phyloP scores from a whole-genome alignment of 2,888 invertebrate genomes.

The Troilus luridus region DNA sequence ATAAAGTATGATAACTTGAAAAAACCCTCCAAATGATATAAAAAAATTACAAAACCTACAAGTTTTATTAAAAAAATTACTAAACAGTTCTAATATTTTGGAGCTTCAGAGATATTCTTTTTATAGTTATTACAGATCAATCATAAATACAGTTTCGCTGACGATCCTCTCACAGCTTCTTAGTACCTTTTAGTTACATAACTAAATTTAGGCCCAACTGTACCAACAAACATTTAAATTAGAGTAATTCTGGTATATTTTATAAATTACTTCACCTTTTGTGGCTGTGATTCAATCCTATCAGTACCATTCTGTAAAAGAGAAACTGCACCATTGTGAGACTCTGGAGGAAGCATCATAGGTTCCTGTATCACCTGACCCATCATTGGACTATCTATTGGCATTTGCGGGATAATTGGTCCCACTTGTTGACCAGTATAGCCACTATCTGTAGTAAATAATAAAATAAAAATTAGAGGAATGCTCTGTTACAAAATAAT shows the following conservation, averaged over 20 bases:
- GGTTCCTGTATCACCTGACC: conserved; percentile 58
- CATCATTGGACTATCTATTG: conserved; percentile 59
- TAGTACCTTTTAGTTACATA: too few species aligned
- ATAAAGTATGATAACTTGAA: too few species aligned
- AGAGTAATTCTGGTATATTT: background rate
- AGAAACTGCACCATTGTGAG: background rate
- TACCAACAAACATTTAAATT: background rate
- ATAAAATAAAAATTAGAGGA: background rate
- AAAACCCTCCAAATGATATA: background rate
- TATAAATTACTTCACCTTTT: conserved; percentile 48
- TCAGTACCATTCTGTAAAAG: conserved; percentile 48
- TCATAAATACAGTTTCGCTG: background rate
- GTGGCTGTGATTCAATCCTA: conserved; percentile 55
- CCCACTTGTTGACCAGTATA: conserved; percentile 50
- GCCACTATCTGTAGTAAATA: conserved; percentile 13
- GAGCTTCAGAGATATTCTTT: background rate
- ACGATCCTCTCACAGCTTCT: too few species aligned
- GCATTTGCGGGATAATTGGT: conserved; percentile 50
- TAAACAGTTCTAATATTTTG: background rate
- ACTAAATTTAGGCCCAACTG: too few species aligned
- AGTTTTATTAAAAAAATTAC: background rate
- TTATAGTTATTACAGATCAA: background rate
- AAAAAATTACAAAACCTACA: background rate
- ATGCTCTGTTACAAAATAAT: background rate
- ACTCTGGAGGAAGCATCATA: conserved; percentile 47